Percentiles rank a stretch among this genome's conserved stretches.
Conservation (phyloP, 1,140 invertebrate genomes). For the Ceratosolen fusciceps region DNA sequence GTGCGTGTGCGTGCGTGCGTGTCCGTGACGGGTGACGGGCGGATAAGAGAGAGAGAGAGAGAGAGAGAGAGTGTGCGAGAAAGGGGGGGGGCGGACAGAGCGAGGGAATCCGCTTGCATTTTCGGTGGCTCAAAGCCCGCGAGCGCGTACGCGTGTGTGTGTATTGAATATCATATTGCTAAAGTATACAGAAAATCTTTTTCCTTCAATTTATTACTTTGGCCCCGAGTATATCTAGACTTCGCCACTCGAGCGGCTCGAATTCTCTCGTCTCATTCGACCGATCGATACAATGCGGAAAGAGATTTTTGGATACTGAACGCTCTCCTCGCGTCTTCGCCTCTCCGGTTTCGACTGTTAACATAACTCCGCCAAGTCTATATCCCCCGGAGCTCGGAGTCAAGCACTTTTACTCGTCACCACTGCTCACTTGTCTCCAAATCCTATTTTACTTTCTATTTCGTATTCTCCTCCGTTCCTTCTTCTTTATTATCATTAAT, state of each 20-base stretch:
- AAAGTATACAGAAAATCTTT: conserved; percentile 23
- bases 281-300: conserved; percentile 16
- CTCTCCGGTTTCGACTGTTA: conserved; percentile 11
- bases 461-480: not conserved
- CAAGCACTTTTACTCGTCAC: conserved; percentile 5
- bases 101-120: not conserved
- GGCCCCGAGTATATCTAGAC: not conserved
- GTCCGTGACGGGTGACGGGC: too few relatives aligned
- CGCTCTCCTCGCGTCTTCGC: conserved; percentile 7
- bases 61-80: too few relatives aligned
- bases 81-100: too few relatives aligned
- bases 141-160: not conserved
- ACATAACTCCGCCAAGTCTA: conserved; percentile 7
- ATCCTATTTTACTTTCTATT: not conserved
- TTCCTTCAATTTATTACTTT: conserved; percentile 22
- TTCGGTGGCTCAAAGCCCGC: not conserved
- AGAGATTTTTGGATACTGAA: conserved; percentile 16
- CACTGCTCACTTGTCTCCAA: not conserved
- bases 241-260: conserved; percentile 4
- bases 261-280: not conserved
- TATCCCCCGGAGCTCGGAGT: not conserved
- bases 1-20: too few relatives aligned
- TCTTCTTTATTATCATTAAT: too few relatives aligned
- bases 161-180: not conserved
- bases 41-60: too few relatives aligned